Percentiles rank a stretch among this genome's conserved stretches.
phyloP scores from a whole-genome alignment of 2,113 vertebrate species.

The Pangasianodon hypophthalmus region DNA sequence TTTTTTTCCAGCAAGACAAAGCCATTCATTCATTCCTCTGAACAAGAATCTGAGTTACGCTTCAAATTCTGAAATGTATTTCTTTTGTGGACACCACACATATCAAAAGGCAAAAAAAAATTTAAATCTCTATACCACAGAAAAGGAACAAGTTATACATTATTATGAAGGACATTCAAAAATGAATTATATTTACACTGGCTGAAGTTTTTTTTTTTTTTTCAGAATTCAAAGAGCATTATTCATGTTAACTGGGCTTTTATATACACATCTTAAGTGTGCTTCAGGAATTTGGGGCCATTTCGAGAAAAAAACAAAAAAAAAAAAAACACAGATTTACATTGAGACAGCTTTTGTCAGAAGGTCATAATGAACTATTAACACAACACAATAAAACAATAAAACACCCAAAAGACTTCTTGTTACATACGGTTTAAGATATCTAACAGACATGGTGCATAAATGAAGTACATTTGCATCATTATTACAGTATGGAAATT shows the following conservation, averaged over 20 bases:
- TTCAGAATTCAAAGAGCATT: conserved; percentile 18
- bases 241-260: not conserved
- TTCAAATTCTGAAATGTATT: conserved; percentile 18
- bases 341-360: not conserved
- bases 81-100: not conserved
- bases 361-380: conserved; percentile 6
- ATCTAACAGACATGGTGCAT: not conserved
- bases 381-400: not conserved
- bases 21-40: not conserved
- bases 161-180: not conserved
- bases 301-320: not conserved
- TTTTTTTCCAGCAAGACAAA: too few relatives aligned
- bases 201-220: not conserved
- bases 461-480: not conserved
- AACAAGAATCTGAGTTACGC: not conserved
- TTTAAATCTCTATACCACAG: not conserved
- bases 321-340: not conserved
- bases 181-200: not conserved
- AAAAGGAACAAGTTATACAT: not conserved
- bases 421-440: not conserved
- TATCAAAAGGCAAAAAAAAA: not conserved
- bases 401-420: not conserved
- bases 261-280: not conserved
- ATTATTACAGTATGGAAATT: not conserved
- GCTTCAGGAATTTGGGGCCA: not conserved